Evolutionary conservation across 2,888 invertebrate species (phyloP).

Genomic region (Microplitis deprimator): DNA sequence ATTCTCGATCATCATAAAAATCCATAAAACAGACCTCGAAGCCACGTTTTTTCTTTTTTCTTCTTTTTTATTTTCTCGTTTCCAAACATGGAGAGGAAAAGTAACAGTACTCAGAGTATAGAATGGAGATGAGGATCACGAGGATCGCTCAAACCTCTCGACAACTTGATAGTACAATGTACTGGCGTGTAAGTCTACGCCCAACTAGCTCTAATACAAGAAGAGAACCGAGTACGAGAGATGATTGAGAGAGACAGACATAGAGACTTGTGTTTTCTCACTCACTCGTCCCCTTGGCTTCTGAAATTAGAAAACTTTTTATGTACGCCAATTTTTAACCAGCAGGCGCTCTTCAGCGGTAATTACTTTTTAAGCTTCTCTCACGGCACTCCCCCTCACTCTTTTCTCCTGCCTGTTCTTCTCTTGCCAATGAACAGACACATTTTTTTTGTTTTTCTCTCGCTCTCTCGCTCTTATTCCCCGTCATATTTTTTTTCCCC

Average conservation of each 20-base stretch:
- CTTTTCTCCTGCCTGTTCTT: conserved; percentile 23
- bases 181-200: conserved; percentile 35
- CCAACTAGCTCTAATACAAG: conserved; percentile 33
- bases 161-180: conserved; percentile 32
- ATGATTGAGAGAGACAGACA: conserved; percentile 4
- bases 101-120: background rate
- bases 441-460: conserved; percentile 33
- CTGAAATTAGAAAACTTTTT: conserved; percentile 72
- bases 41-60: conserved; percentile 20
- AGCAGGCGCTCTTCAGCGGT: conserved; percentile 65
- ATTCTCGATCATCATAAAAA: conserved; percentile 14
- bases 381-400: conserved; percentile 34
- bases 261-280: conserved; percentile 24
- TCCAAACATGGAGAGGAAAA: background rate
- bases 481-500: conserved; percentile 33
- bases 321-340: conserved; percentile 70
- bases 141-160: conserved; percentile 42
- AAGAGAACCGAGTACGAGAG: conserved; percentile 22
- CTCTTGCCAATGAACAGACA: conserved; percentile 40
- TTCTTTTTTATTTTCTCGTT: background rate
- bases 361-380: conserved; percentile 70
- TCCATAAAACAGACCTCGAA: conserved; percentile 15
- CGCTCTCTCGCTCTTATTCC: conserved; percentile 10
- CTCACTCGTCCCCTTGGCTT: conserved; percentile 54
- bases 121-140: conserved; percentile 28